A percentile compares a stretch with the other conserved stretches of the same genome.
phyloP scores from a whole-genome alignment of 2,113 vertebrate genomes.

The Tychaedon coryphoeus region DNA sequence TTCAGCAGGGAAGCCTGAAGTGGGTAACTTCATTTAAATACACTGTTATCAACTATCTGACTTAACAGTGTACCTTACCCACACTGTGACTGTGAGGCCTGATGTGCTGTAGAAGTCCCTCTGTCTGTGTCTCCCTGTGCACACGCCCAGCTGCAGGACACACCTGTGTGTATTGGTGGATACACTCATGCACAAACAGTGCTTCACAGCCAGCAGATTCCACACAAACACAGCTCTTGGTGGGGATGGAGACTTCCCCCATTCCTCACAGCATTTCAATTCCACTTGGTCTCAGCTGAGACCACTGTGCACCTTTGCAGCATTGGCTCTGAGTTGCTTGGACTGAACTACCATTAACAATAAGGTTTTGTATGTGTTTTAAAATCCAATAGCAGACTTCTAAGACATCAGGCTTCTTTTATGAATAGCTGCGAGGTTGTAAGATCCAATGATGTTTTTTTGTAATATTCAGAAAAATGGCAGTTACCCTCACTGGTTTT shows the following conservation, averaged over 20 bases:
- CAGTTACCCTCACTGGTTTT: not conserved
- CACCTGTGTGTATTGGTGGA: not conserved
- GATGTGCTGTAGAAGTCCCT: not conserved
- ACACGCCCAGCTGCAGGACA: not conserved
- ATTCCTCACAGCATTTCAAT: not conserved
- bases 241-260: not conserved
- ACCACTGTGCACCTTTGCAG: conserved; percentile 7
- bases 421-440: not conserved
- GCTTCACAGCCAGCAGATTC: not conserved
- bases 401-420: not conserved
- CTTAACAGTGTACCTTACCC: not conserved
- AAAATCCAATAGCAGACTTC: not conserved
- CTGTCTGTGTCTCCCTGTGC: not conserved
- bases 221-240: not conserved
- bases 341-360: not conserved
- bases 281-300: not conserved
- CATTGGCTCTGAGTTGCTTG: not conserved
- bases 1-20: not conserved
- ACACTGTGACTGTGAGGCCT: not conserved
- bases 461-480: not conserved
- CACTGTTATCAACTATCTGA: not conserved
- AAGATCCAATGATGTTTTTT: not conserved
- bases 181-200: not conserved
- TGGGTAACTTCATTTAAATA: not conserved
- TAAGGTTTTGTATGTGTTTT: not conserved